Evolutionary conservation across 1,140 invertebrate species (phyloP).

Genomic region (Panulirus ornatus): DNA sequence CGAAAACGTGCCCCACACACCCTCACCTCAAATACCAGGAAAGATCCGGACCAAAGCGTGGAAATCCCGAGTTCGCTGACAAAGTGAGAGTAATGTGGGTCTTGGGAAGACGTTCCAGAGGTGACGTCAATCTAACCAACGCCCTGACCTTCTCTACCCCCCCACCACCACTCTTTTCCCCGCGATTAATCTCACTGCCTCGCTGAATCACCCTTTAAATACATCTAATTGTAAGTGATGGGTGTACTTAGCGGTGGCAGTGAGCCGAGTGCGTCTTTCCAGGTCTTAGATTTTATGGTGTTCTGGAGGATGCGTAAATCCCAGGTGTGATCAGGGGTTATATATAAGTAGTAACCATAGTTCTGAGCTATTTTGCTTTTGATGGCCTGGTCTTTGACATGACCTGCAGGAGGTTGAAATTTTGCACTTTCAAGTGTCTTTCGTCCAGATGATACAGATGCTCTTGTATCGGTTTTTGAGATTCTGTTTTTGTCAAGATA

Average conservation of each 20-base stretch:
- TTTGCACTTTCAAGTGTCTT: too few species aligned
- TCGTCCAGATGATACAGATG: too few species aligned
- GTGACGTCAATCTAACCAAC: not conserved
- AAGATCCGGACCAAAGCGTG: not conserved
- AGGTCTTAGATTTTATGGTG: too few species aligned
- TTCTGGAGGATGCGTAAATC: too few species aligned
- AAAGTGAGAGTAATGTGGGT: constrained; percentile 33
- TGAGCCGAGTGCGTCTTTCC: not conserved
- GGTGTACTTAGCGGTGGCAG: not conserved
- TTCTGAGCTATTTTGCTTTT: too few species aligned
- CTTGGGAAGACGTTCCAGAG: not conserved
- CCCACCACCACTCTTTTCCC: not conserved
- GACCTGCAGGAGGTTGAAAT: too few species aligned
- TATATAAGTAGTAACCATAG: too few species aligned
- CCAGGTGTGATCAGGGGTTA: too few species aligned
- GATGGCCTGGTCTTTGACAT: too few species aligned
- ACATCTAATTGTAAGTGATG: constrained; percentile 30
- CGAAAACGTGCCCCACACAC: not conserved
- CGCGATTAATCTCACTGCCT: constrained; percentile 31
- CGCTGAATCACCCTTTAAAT: constrained; percentile 23
- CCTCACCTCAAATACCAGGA: not conserved
- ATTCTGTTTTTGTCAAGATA: too few species aligned
- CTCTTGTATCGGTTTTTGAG: too few species aligned
- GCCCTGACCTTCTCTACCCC: not conserved
- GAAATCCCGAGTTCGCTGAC: not conserved